phyloP scores from a whole-genome alignment of 2,888 invertebrate genomes.

The Macroteleia sp. region DNA sequence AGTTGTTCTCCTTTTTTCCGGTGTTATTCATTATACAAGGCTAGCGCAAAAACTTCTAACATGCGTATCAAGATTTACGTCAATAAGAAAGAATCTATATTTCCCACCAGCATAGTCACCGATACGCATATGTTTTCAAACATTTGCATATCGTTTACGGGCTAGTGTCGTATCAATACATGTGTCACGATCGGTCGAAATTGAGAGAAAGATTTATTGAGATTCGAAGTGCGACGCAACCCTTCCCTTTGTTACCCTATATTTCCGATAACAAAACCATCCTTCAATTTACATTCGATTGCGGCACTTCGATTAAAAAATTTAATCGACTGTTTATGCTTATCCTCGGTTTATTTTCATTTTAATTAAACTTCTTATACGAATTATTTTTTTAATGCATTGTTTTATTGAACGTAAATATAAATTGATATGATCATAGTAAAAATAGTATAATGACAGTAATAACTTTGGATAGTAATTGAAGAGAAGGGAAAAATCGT shows the following conservation, averaged over 20 bases:
- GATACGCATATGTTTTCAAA: conserved; percentile 51
- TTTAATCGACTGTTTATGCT: conserved; percentile 36
- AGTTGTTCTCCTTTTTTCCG: neutral
- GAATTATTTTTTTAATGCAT: too few species aligned
- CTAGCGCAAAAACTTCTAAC: conserved; percentile 46
- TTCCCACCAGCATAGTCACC: too few species aligned
- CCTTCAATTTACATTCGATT: conserved; percentile 63
- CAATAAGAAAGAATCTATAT: conserved; percentile 57
- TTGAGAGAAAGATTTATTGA: conserved; percentile 76
- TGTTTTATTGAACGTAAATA: too few species aligned
- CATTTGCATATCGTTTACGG: conserved; percentile 64
- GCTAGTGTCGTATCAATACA: conserved; percentile 50
- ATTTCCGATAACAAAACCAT: conserved; percentile 63
- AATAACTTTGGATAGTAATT: too few species aligned
- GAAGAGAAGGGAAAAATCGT: too few species aligned
- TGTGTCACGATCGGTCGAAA: conserved; percentile 67
- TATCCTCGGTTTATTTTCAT: neutral
- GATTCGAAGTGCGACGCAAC: conserved; percentile 56
- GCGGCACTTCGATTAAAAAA: conserved; percentile 58
- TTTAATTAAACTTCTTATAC: conserved; percentile 44
- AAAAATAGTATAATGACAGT: too few species aligned
- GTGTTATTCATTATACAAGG: conserved; percentile 48
- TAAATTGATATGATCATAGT: too few species aligned
- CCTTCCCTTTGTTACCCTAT: conserved; percentile 48
- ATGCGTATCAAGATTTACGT: conserved; percentile 59